Conservation (phyloP, 2,113 vertebrate genomes). For the Loxodonta africana region DNA sequence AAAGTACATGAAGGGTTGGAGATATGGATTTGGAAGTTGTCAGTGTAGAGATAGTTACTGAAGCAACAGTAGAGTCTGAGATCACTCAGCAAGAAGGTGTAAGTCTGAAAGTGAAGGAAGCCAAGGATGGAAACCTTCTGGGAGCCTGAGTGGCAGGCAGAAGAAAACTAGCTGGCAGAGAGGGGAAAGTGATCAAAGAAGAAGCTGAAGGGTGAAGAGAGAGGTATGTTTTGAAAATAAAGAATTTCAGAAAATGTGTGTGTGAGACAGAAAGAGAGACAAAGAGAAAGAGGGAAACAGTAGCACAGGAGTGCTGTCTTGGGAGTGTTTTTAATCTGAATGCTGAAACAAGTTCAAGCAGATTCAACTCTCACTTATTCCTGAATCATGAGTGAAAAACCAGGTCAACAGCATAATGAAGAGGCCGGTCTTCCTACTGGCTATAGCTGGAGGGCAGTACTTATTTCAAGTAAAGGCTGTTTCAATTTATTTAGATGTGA, state of each 20-base stretch:
- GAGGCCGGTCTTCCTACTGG: not conserved
- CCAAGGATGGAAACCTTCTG: not conserved
- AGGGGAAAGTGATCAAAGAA: not conserved
- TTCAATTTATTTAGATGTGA: conserved; percentile 20
- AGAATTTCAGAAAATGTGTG: not conserved
- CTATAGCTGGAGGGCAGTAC: not conserved
- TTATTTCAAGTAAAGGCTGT: conserved; percentile 44
- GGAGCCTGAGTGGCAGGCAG: not conserved
- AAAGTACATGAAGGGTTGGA: not conserved
- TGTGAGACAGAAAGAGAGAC: not conserved
- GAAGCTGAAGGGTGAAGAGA: not conserved
- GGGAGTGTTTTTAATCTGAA: conserved; percentile 30
- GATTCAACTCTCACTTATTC: conserved; percentile 48
- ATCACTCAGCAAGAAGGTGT: not conserved
- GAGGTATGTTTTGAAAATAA: conserved; percentile 39
- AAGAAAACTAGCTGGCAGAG: not conserved
- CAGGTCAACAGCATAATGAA: conserved; percentile 43
- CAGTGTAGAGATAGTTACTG: not conserved
- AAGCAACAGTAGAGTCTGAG: not conserved
- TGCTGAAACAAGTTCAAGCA: not conserved
- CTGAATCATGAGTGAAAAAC: conserved; percentile 45
- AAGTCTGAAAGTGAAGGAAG: conserved; percentile 7
- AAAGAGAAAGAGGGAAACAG: too few relatives aligned
- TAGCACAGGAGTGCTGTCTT: not conserved
- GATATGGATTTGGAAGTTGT: not conserved